phyloP scores from a whole-genome alignment of 2,888 invertebrate genomes.

The Gymnosoma rotundatum region DNA sequence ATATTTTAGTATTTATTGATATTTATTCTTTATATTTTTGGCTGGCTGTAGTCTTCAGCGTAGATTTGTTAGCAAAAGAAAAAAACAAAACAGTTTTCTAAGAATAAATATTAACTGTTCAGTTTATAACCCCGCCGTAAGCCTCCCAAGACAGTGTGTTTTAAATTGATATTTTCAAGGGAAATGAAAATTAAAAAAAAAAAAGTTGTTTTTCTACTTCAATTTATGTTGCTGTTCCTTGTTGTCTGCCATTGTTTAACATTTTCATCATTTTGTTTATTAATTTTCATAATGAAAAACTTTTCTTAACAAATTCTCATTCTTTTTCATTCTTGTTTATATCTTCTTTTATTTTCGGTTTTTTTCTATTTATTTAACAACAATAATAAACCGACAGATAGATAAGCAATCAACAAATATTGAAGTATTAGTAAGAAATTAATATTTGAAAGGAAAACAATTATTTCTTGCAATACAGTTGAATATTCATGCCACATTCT shows the following conservation, averaged over 20 bases:
- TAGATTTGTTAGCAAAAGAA: conserved; percentile 19
- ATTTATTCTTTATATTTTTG: not conserved
- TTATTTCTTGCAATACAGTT: conserved; percentile 9
- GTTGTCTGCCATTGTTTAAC: conserved; percentile 69
- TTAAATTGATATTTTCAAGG: not conserved
- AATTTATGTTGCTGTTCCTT: conserved; percentile 27
- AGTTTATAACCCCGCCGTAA: conserved; percentile 3
- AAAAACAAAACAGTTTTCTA: not conserved
- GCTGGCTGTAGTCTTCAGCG: conserved; percentile 19
- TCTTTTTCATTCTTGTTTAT: not conserved
- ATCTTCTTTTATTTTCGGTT: not conserved
- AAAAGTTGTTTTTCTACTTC: conserved; percentile 31
- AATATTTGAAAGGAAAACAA: conserved; percentile 60
- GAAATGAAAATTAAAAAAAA: conserved; percentile 36
- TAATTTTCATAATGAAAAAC: conserved; percentile 78
- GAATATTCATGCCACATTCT: not conserved
- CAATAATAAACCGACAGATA: conserved; percentile 53
- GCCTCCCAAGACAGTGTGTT: not conserved
- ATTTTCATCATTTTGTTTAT: conserved; percentile 72
- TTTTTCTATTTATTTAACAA: conserved; percentile 37
- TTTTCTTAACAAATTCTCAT: conserved; percentile 65
- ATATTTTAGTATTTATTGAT: conserved; percentile 31
- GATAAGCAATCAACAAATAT: conserved; percentile 70
- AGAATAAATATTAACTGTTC: conserved; percentile 40
- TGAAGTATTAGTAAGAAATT: conserved; percentile 67